phyloP scores from a whole-genome alignment of 2,797 vertebrate genomes.

The Spheniscus humboldti region DNA sequence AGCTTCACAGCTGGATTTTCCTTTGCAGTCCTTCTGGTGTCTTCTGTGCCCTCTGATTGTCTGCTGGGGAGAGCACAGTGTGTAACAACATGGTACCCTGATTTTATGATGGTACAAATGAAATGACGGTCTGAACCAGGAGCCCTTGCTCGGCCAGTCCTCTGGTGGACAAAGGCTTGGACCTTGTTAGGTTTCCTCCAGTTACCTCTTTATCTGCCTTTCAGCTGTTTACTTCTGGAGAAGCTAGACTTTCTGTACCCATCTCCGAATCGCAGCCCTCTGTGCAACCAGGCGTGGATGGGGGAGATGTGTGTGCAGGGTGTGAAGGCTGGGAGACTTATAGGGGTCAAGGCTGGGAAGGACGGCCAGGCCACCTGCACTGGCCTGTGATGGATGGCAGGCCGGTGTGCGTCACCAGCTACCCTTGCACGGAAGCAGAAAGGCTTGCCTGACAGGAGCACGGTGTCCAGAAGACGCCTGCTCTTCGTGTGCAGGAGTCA shows the following conservation, averaged over 20 bases:
- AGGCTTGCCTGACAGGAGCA: background rate
- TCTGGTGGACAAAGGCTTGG: background rate
- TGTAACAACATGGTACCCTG: fast-evolving
- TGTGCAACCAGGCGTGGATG: background rate
- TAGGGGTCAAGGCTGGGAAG: background rate
- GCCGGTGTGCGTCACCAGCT: background rate
- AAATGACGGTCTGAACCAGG: background rate
- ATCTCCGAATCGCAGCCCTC: background rate
- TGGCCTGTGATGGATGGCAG: background rate
- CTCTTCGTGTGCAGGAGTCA: background rate
- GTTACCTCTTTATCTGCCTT: background rate
- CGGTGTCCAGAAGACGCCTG: background rate
- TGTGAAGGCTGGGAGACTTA: background rate
- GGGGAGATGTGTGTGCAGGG: background rate
- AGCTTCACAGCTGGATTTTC: background rate
- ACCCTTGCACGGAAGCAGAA: background rate
- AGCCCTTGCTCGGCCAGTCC: background rate
- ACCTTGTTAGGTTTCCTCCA: background rate
- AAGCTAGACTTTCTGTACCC: background rate
- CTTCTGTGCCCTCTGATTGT: background rate
- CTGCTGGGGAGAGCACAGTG: background rate
- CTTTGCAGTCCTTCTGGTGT: background rate
- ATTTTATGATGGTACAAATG: background rate
- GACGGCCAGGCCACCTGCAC: background rate
- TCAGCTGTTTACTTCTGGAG: background rate